Conservation (phyloP, 2,797 vertebrate genomes). For the Kryptopterus vitreolus region DNA sequence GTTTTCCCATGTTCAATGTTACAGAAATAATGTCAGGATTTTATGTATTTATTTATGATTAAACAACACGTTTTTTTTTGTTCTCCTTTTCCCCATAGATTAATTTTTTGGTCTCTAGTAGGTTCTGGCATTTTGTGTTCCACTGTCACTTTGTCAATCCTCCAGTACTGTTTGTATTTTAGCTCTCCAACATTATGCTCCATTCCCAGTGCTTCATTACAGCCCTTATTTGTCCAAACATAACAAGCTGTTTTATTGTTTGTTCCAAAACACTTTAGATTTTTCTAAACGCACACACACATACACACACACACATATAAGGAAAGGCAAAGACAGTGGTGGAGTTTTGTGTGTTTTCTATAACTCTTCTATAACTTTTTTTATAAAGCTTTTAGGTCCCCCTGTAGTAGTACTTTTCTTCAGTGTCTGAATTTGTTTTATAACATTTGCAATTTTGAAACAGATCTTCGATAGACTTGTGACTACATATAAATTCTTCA, state of each 20-base stretch:
- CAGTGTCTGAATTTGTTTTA: not conserved
- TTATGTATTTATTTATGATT: not conserved
- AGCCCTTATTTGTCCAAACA: too few species aligned
- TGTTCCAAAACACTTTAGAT: too few species aligned
- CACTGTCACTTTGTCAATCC: too few species aligned
- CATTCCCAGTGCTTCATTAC: not conserved
- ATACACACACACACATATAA: too few species aligned
- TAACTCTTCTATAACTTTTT: not conserved
- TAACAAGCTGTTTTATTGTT: too few species aligned
- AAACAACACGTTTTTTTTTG: not conserved
- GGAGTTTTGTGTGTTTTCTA: not conserved
- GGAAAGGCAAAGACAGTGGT: not conserved
- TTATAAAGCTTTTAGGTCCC: not conserved
- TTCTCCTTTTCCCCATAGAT: not conserved
- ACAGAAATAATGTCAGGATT: too few species aligned
- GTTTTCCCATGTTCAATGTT: too few species aligned
- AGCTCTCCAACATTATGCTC: not conserved
- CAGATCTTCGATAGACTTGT: not conserved
- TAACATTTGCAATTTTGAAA: not conserved
- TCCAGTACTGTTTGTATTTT: not conserved
- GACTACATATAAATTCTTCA: not conserved
- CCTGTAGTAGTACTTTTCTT: not conserved
- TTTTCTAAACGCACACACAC: too few species aligned
- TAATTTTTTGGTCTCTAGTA: not conserved
- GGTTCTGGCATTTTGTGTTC: not conserved